phyloP scores from a whole-genome alignment of 2,113 vertebrate genomes.

The Proterorhinus semilunaris region DNA sequence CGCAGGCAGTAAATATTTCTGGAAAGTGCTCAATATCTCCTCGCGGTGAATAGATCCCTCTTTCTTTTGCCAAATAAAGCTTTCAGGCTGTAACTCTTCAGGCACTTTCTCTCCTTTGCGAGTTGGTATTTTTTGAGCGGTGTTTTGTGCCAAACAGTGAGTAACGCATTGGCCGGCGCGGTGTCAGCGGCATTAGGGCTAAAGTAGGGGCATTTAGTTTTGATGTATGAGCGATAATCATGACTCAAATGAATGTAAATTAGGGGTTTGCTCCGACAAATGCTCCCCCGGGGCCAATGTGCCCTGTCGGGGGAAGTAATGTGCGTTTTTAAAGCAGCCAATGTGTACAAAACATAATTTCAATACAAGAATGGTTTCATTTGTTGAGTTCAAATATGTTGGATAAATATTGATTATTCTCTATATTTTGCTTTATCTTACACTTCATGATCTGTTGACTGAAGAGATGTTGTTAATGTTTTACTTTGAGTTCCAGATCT shows the following conservation, averaged over 20 bases:
- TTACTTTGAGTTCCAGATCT: no score
- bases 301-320: not conserved
- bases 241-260: constrained; percentile 14
- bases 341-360: not conserved
- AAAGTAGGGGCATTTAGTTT: constrained; percentile 5
- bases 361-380: not conserved
- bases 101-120: constrained; percentile 29
- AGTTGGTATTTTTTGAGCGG: constrained; percentile 19
- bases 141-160: constrained; percentile 22
- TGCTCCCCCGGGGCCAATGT: constrained; percentile 7
- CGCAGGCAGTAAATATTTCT: constrained; percentile 53
- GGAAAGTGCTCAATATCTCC: constrained; percentile 24
- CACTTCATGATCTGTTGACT: no score
- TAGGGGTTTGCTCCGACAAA: constrained; percentile 14
- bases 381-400: not conserved
- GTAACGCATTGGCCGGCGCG: constrained; percentile 22
- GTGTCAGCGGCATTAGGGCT: constrained; percentile 23
- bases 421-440: no score
- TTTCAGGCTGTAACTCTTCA: constrained; percentile 41
- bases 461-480: no score
- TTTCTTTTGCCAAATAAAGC: constrained; percentile 54
- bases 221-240: constrained; percentile 20
- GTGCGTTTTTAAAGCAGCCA: not conserved
- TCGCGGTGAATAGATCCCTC: constrained; percentile 31
- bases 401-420: no score